phyloP scores from a whole-genome alignment of 1,140 invertebrate species.

The Triops longicaudatus region DNA sequence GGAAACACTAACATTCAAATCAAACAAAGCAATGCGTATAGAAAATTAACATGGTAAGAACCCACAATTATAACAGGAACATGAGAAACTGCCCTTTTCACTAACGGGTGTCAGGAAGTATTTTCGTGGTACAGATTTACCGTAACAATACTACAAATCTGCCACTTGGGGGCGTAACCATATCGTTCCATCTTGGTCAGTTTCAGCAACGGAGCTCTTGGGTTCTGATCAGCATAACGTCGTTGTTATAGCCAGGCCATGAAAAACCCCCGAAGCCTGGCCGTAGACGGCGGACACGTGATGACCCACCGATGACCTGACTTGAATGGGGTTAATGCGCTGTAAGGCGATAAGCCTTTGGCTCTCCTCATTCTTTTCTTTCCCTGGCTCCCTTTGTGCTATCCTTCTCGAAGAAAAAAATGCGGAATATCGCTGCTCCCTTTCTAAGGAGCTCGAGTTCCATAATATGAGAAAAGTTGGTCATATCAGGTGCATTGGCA shows the following conservation, averaged over 20 bases:
- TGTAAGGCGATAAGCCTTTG: constrained; percentile 6
- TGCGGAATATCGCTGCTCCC: neutral
- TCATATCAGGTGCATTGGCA: constrained; percentile 4
- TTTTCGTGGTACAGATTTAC: too few species aligned
- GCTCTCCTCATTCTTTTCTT: neutral
- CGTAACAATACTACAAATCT: neutral
- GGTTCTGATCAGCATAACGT: neutral
- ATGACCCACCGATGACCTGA: constrained; percentile 4
- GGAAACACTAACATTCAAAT: too few species aligned
- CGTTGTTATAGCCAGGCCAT: neutral
- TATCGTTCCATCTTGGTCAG: neutral
- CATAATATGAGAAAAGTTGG: neutral
- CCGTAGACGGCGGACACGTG: neutral
- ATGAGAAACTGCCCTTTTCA: too few species aligned
- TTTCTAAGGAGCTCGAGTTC: neutral
- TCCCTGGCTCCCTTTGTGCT: neutral
- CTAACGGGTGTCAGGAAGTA: too few species aligned
- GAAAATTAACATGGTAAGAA: too few species aligned
- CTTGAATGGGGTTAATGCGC: constrained; percentile 6
- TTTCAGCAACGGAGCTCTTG: neutral
- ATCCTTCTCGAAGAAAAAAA: neutral
- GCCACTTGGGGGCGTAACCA: neutral
- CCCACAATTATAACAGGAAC: too few species aligned
- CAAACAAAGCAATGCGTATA: too few species aligned
- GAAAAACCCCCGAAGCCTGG: neutral